Conservation (phyloP, 1,140 invertebrate genomes). For the Drosophila sucinea region DNA sequence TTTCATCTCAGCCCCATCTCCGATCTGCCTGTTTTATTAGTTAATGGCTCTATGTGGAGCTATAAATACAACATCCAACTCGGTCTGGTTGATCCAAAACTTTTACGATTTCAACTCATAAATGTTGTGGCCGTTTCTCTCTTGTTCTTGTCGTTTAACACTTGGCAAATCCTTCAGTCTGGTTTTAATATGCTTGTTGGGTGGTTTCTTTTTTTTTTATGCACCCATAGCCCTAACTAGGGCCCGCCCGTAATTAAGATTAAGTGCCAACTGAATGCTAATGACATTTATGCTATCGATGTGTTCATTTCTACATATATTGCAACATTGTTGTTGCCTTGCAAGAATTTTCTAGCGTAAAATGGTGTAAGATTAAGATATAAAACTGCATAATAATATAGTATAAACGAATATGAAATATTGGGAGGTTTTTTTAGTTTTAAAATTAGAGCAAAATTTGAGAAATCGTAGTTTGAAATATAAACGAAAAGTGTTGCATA, state of each 20-base stretch:
- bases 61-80: slow-evolving; percentile 64
- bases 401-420: too few relatives aligned
- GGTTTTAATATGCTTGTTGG: slow-evolving; percentile 49
- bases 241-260: slow-evolving; percentile 27
- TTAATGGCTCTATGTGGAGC: slow-evolving; percentile 68
- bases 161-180: slow-evolving; percentile 72
- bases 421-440: too few relatives aligned
- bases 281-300: slow-evolving; percentile 61
- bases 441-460: too few relatives aligned
- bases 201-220: slow-evolving; percentile 55
- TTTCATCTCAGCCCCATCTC: neutral
- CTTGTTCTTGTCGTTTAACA: slow-evolving; percentile 52
- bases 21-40: slow-evolving; percentile 8
- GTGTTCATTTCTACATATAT: slow-evolving; percentile 69
- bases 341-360: too few relatives aligned
- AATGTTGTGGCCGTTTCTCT: slow-evolving; percentile 45
- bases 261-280: slow-evolving; percentile 42
- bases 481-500: too few relatives aligned
- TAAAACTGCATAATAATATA: too few relatives aligned
- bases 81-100: slow-evolving; percentile 39
- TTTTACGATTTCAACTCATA: slow-evolving; percentile 74
- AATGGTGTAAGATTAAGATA: too few relatives aligned
- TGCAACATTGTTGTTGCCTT: slow-evolving; percentile 61
- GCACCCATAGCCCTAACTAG: slow-evolving; percentile 1
- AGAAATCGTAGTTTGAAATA: too few relatives aligned